phyloP scores from a whole-genome alignment of 1,140 invertebrate genomes.

The Hestina assimilis region DNA sequence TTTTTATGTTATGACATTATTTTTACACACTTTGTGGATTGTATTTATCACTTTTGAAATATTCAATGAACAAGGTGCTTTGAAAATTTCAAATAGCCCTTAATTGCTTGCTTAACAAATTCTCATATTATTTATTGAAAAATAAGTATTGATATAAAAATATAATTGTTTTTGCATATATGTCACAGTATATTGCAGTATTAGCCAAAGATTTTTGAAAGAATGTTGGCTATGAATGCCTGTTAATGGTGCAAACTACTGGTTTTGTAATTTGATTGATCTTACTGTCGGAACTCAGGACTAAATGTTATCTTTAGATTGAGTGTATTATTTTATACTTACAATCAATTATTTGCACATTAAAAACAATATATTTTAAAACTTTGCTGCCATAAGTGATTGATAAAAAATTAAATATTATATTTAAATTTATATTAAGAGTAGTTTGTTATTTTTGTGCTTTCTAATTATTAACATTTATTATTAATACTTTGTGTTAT shows the following conservation, averaged over 20 bases:
- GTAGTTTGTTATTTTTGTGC: slow-evolving; percentile 28
- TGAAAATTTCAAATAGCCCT: slow-evolving; percentile 4
- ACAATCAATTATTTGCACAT: neutral
- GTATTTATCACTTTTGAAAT: slow-evolving; percentile 18
- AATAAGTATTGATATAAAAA: slow-evolving; percentile 1
- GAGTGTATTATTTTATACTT: neutral
- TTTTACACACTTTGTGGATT: slow-evolving; percentile 23
- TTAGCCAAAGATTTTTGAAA: slow-evolving; percentile 14
- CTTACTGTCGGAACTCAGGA: neutral
- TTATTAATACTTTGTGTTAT: slow-evolving; percentile 23
- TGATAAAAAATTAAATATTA: slow-evolving; percentile 23
- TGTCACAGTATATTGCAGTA: slow-evolving; percentile 2
- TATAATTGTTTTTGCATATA: slow-evolving; percentile 5
- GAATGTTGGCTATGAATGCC: slow-evolving; percentile 10
- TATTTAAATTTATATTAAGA: slow-evolving; percentile 21
- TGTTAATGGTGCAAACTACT: slow-evolving; percentile 6
- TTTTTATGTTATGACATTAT: slow-evolving; percentile 52
- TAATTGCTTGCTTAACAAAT: slow-evolving; percentile 13
- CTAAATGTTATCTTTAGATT: neutral
- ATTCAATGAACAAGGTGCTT: slow-evolving; percentile 14
- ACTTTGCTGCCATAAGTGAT: slow-evolving; percentile 28
- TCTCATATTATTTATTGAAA: slow-evolving; percentile 10
- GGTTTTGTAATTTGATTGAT: neutral
- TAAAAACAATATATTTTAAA: slow-evolving; percentile 15
- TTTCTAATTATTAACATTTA: slow-evolving; percentile 24